Evolutionary conservation across 2,888 invertebrate genomes (phyloP).

Genomic region (Sinhomidia bicolor): DNA sequence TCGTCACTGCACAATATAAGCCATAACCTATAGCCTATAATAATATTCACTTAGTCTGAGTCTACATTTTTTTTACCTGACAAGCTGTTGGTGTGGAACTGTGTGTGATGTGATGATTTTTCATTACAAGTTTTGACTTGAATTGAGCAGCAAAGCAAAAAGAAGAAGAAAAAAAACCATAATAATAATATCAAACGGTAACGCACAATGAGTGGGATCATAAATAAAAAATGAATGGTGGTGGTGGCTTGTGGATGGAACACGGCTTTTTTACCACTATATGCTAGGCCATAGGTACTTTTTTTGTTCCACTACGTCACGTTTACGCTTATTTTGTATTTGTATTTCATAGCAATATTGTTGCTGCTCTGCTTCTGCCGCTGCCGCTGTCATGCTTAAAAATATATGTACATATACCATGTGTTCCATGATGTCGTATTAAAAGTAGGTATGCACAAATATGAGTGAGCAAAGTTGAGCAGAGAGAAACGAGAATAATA

Average conservation of each 20-base stretch:
- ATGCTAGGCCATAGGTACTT: background rate
- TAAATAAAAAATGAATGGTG: slow-evolving; percentile 26
- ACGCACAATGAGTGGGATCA: background rate
- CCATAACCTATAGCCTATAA: background rate
- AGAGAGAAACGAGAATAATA: background rate
- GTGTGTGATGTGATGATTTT: background rate
- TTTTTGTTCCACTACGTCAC: background rate
- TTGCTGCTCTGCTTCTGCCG: background rate
- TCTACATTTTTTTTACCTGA: background rate
- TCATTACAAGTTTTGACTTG: slow-evolving; percentile 11
- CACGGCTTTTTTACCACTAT: background rate
- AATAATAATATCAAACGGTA: background rate
- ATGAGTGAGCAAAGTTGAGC: background rate
- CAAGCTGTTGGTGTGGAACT: background rate
- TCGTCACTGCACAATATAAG: slow-evolving; percentile 17
- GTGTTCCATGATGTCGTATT: background rate
- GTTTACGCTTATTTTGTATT: too few species aligned
- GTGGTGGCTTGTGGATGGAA: background rate
- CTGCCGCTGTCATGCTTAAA: too few species aligned
- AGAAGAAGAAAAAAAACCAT: background rate
- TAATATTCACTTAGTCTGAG: too few species aligned
- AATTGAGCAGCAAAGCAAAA: background rate
- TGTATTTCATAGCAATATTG: background rate
- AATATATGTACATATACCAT: too few species aligned
- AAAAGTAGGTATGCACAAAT: background rate